These are phyloP conservation scores for Babyrousa celebensis DNA, from an alignment of 2,797 vertebrate genomes.

Conservation along the genomic window DNA sequence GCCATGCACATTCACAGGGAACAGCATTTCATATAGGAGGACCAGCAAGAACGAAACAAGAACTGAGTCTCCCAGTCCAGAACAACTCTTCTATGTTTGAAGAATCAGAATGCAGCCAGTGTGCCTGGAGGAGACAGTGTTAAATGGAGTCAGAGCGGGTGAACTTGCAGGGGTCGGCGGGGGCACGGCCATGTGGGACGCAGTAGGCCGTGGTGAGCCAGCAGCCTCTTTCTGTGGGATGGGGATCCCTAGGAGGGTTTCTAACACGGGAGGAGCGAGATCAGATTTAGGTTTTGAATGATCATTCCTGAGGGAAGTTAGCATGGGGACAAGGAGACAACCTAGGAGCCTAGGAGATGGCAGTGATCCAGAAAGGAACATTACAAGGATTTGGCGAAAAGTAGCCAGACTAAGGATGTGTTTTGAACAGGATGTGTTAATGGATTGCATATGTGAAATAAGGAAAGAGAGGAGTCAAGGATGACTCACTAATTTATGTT, in stretches of 20 bases:
- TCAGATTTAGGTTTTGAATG: background rate
- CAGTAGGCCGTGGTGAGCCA: background rate
- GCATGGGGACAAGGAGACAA: background rate
- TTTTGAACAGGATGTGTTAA: background rate
- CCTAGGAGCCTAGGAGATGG: background rate
- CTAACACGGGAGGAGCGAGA: background rate
- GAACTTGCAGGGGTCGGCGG: background rate
- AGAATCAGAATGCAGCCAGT: background rate
- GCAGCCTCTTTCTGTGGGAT: background rate
- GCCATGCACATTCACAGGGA: background rate
- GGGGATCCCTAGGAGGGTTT: background rate
- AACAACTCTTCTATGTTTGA: background rate
- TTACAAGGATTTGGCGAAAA: background rate
- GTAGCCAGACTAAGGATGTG: background rate
- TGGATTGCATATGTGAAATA: background rate
- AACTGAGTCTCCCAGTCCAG: background rate
- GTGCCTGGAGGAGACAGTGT: background rate
- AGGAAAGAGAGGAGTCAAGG: background rate
- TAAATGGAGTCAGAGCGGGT: background rate
- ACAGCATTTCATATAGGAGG: background rate
- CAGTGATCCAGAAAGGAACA: background rate
- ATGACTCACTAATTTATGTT: background rate
- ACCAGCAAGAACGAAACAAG: background rate
- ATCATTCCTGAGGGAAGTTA: background rate
- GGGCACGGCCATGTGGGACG: background rate